Evolutionary conservation across 2,113 vertebrate genomes (phyloP).

Genomic region (Cavia porcellus): DNA sequence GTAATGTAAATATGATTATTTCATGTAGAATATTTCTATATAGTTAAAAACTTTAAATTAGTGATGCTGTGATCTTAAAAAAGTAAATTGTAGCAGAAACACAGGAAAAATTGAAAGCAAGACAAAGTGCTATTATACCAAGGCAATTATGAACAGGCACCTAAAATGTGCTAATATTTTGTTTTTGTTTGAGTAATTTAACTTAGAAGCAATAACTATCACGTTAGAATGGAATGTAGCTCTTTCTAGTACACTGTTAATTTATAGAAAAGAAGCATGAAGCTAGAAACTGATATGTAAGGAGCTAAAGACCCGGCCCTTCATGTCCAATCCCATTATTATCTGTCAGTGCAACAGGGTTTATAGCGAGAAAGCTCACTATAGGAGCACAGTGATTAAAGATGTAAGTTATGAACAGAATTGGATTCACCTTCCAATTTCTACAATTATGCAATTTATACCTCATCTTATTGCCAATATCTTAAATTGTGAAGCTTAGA

Average conservation of each 20-base stretch:
- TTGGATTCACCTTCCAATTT: neutral
- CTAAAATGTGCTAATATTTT: neutral
- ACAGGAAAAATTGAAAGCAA: neutral
- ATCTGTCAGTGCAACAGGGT: neutral
- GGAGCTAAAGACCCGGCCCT: neutral
- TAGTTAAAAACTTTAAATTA: neutral
- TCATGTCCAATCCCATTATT: neutral
- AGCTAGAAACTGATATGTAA: neutral
- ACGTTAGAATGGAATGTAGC: neutral
- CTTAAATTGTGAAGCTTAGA: neutral
- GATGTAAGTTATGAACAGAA: neutral
- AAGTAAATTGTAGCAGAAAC: neutral
- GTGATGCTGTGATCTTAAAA: neutral
- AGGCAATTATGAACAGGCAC: neutral
- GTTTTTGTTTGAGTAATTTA: neutral
- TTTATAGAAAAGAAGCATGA: neutral
- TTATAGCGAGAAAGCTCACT: neutral
- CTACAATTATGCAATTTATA: neutral
- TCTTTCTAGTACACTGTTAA: neutral
- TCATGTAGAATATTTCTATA: neutral
- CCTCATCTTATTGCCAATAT: neutral
- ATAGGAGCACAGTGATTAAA: neutral
- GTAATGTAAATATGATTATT: neutral
- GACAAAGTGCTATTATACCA: neutral
- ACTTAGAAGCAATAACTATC: neutral